These are phyloP conservation scores for Ericerus pela DNA, from an alignment of 1,140 invertebrate species.

Conservation along the genomic window DNA sequence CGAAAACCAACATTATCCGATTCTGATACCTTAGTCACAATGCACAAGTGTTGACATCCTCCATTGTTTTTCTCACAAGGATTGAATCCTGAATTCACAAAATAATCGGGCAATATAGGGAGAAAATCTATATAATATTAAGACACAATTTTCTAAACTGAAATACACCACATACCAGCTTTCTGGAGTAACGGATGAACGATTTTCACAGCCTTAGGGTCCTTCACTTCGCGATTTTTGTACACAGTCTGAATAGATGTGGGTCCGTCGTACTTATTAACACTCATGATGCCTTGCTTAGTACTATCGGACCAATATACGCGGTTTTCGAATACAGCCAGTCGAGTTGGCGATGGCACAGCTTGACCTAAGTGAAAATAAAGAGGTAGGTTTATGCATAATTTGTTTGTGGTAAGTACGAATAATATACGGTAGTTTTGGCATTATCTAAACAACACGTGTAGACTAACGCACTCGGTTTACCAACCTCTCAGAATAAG, in stretches of 20 bases:
- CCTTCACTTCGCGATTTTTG: constrained; percentile 58
- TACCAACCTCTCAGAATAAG: constrained; percentile 49
- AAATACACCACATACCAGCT: constrained; percentile 24
- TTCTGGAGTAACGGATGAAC: constrained; percentile 65
- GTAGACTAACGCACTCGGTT: background rate
- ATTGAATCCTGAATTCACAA: constrained; percentile 19
- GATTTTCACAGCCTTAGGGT: constrained; percentile 70
- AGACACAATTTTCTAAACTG: too few relatives aligned
- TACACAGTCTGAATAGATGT: constrained; percentile 62
- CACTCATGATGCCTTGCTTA: constrained; percentile 81
- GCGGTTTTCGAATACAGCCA: constrained; percentile 78
- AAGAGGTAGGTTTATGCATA: background rate
- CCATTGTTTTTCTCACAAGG: constrained; percentile 83
- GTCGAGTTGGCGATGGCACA: constrained; percentile 69
- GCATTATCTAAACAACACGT: too few relatives aligned
- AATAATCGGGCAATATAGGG: too few relatives aligned
- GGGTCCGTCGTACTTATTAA: constrained; percentile 73
- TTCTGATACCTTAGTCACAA: constrained; percentile 62
- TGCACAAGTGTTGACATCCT: constrained; percentile 89
- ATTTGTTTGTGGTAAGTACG: too few relatives aligned
- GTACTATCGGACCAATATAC: constrained; percentile 93
- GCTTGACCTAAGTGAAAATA: constrained; percentile 45
- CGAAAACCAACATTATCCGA: constrained; percentile 68
- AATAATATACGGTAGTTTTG: too few relatives aligned
- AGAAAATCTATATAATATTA: too few relatives aligned